Evolutionary conservation across 2,888 invertebrate species (phyloP).

Genomic region (Pterostichus niger): DNA sequence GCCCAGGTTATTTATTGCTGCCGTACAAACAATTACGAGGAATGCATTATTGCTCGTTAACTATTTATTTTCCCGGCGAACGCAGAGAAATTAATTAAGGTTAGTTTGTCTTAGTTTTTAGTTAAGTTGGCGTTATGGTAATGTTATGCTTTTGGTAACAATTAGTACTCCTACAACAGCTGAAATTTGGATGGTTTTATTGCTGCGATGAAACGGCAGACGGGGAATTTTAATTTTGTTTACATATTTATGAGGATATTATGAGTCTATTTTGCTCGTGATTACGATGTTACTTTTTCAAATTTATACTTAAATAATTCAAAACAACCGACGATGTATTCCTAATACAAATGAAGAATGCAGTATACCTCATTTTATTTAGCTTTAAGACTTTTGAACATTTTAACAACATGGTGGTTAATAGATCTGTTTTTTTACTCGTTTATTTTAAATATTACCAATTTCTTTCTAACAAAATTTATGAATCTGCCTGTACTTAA

Average conservation of each 20-base stretch:
- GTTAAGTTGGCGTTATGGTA: constrained; percentile 26
- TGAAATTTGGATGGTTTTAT: constrained; percentile 49
- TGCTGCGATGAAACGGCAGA: constrained; percentile 32
- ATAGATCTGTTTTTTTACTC: too few species aligned
- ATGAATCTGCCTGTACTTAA: too few species aligned
- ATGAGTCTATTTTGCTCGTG: constrained; percentile 35
- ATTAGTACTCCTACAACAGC: constrained; percentile 48
- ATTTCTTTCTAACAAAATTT: too few species aligned
- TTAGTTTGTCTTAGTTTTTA: constrained; percentile 32
- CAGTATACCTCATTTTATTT: too few species aligned
- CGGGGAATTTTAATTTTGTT: constrained; percentile 37
- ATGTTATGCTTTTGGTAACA: constrained; percentile 32
- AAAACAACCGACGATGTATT: not conserved
- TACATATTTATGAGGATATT: constrained; percentile 56
- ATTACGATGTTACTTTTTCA: constrained; percentile 19
- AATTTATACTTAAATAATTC: constrained; percentile 21
- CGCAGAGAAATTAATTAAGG: constrained; percentile 52
- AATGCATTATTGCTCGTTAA: constrained; percentile 49
- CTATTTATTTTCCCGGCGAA: constrained; percentile 26
- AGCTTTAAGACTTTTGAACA: too few species aligned
- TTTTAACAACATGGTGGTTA: too few species aligned
- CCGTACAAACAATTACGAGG: constrained; percentile 26
- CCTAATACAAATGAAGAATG: not conserved
- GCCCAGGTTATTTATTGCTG: constrained; percentile 41
- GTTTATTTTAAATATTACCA: too few species aligned